Conservation (phyloP, 2,888 invertebrate genomes). For the Stramonita haemastoma region DNA sequence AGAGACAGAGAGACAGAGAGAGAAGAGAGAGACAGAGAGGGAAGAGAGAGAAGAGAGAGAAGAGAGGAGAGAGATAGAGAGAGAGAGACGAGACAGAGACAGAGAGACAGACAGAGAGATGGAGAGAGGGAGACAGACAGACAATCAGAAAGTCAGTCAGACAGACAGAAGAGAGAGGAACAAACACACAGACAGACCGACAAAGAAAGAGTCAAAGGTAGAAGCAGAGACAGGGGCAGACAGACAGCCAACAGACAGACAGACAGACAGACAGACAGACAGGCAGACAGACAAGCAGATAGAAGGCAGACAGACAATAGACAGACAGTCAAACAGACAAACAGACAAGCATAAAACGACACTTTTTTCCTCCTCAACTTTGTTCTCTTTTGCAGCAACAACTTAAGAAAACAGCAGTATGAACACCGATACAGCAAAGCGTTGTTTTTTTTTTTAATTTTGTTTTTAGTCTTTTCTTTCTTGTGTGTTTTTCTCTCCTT, state of each 20-base stretch:
- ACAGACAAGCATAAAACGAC: no score
- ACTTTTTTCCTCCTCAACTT: no score
- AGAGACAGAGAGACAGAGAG: not conserved
- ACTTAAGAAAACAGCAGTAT: no score
- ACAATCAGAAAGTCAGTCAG: not conserved
- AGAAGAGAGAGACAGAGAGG: not conserved
- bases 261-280: not conserved
- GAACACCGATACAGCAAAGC: no score
- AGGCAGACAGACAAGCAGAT: not conserved
- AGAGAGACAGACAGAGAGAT: not conserved
- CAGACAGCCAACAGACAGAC: not conserved
- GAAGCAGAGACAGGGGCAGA: not conserved
- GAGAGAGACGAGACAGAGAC: not conserved
- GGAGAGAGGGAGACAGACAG: not conserved
- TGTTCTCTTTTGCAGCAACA: no score
- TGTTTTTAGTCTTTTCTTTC: not conserved
- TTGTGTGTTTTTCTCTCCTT: not conserved
- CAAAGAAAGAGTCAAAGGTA: not conserved
- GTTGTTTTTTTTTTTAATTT: not conserved
- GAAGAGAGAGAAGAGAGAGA: not conserved
- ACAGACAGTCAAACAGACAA: no score
- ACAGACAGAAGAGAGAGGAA: not conserved
- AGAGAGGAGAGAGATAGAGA: not conserved
- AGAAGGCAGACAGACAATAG: not conserved
- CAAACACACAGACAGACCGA: not conserved